Evolutionary conservation across 1,140 invertebrate genomes (phyloP).

Genomic region (Caerostris darwini): DNA sequence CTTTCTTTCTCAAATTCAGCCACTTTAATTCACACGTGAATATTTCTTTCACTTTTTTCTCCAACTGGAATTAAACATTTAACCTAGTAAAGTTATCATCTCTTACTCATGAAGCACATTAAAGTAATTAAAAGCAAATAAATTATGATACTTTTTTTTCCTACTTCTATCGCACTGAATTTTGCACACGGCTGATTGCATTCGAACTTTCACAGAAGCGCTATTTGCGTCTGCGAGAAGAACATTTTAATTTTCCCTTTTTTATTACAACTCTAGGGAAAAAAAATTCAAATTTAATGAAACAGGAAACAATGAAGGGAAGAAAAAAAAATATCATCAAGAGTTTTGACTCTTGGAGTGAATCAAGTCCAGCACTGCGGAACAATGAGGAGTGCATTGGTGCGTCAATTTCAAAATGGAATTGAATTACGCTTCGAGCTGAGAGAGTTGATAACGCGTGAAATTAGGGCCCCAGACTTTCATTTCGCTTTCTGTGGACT

Average conservation of each 20-base stretch:
- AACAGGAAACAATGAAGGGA: not conserved
- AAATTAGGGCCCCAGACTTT: not conserved
- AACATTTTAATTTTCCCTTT: slow-evolving; percentile 3
- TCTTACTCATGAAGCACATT: not conserved
- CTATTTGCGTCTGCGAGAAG: not conserved
- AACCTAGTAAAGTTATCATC: slow-evolving; percentile 3
- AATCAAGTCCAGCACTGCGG: not conserved
- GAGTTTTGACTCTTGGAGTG: not conserved
- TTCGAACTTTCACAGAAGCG: not conserved
- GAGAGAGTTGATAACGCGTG: slow-evolving; percentile 53
- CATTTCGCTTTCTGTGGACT: not conserved
- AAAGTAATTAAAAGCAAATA: slow-evolving; percentile 26
- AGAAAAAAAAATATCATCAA: not conserved
- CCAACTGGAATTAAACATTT: not conserved
- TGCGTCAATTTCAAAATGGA: slow-evolving; percentile 39
- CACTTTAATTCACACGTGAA: not conserved
- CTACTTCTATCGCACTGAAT: not conserved
- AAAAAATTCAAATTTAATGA: not conserved
- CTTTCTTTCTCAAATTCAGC: not conserved
- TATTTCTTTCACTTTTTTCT: not conserved
- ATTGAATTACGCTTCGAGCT: slow-evolving; percentile 39
- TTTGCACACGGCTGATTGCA: not conserved
- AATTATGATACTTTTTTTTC: slow-evolving; percentile 11
- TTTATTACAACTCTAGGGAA: not conserved
- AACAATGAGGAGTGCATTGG: not conserved